These are phyloP conservation scores for Ophioninae sp. DNA, from an alignment of 2,888 invertebrate species.

Conservation along the genomic window DNA sequence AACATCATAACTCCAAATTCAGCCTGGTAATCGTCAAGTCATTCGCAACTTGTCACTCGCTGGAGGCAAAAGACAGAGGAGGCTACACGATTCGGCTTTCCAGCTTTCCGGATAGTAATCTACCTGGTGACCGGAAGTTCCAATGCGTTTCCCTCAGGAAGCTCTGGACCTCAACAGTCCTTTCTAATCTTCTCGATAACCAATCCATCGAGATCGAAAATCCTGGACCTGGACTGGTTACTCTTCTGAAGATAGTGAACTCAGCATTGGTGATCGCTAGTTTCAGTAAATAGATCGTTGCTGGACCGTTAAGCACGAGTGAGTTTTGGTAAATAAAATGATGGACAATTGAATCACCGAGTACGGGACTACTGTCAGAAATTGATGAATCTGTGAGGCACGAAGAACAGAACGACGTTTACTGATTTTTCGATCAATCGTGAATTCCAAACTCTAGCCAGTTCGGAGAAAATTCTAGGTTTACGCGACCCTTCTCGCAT, in stretches of 20 bases:
- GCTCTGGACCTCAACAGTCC: background rate
- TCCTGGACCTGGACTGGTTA: slow-evolving; percentile 1
- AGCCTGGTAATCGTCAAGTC: slow-evolving; percentile 16
- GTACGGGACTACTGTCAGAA: background rate
- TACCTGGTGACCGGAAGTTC: background rate
- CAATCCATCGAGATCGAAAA: background rate
- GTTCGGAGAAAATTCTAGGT: background rate
- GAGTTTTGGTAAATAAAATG: slow-evolving; percentile 1
- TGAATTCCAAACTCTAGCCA: background rate
- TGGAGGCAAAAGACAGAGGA: background rate
- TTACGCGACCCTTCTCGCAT: slow-evolving; percentile 3
- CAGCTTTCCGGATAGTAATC: slow-evolving; percentile 11
- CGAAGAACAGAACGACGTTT: background rate
- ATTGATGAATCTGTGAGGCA: slow-evolving; percentile 2
- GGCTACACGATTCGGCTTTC: slow-evolving; percentile 33
- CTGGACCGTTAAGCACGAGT: background rate
- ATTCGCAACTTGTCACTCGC: slow-evolving; percentile 11
- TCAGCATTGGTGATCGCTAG: background rate
- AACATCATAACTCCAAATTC: slow-evolving; percentile 25
- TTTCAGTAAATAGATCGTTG: background rate
- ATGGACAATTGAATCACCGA: background rate
- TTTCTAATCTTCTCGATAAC: background rate
- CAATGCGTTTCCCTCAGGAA: slow-evolving; percentile 2
- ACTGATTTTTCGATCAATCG: slow-evolving; percentile 29
- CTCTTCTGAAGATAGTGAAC: background rate